phyloP scores from a whole-genome alignment of 2,113 vertebrate species.

The Mohoua ochrocephala region DNA sequence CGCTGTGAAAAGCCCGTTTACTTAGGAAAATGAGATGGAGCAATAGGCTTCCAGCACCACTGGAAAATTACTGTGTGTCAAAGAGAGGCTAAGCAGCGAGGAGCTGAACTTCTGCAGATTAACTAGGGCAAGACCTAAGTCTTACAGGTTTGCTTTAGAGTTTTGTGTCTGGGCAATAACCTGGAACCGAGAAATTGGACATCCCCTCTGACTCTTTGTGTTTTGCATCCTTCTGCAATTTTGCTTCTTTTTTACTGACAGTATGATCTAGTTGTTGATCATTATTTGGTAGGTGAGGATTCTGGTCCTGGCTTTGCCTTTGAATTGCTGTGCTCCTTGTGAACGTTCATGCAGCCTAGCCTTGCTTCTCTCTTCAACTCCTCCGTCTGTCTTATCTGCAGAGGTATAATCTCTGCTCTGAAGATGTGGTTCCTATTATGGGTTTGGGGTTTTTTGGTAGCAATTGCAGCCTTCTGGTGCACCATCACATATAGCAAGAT shows the following conservation, averaged over 20 bases:
- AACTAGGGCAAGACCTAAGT: not conserved
- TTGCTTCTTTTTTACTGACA: not conserved
- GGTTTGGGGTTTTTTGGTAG: not conserved
- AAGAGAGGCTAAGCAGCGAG: not conserved
- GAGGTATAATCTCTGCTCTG: not conserved
- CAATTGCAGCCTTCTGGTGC: not conserved
- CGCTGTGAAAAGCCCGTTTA: not conserved
- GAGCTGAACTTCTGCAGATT: not conserved
- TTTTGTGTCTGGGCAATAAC: not conserved
- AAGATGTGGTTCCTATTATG: not conserved
- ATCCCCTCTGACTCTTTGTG: not conserved
- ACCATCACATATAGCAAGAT: not conserved
- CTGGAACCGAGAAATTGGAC: rapidly evolving
- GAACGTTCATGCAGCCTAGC: not conserved
- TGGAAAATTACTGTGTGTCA: slow-evolving; percentile 7
- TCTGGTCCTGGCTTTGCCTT: not conserved
- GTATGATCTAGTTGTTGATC: not conserved
- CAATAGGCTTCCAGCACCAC: not conserved
- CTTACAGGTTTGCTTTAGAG: not conserved
- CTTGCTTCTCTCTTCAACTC: not conserved
- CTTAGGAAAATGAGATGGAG: not conserved
- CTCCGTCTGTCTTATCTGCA: not conserved
- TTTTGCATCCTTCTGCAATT: not conserved
- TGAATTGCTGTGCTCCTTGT: not conserved
- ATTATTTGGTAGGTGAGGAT: not conserved